Base-by-base conservation (phyloP, 2,888 invertebrate genomes). In the Drosophila infuscata region DNA sequence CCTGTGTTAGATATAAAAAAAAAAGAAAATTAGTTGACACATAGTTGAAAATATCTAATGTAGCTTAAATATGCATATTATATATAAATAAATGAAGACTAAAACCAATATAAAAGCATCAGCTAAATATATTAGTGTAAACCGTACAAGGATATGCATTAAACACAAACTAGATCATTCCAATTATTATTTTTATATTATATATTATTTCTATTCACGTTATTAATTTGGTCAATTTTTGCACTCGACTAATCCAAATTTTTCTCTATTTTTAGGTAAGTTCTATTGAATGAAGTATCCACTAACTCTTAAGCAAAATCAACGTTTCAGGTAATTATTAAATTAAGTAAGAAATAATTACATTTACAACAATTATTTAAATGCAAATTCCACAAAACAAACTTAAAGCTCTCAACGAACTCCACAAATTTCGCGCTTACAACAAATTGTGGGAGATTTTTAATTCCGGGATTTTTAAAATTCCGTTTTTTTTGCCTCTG, bases 201-300 rank as follows among this genome's bases (percentile, higher is more conserved):
- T 25, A 25, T 25, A 25, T 25, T 25, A 25, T 25, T 25, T 25
- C 20, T 25, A 25, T 25, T 25, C 20, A 25, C 20, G 20, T 25
- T 35, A 30, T 36, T 48, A 9, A 9, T 8, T 0, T 5, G 32
- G 1, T 20, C 29, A 43, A 4, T 36, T 38, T 0, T 11, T 32
- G 8, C 35, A 43, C 20, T 43, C 20, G 11, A 51, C 74, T 89
- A 73, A 81, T 70, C 25, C 9, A 35, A 0, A 7, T 30, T 43
- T 72, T 74, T 81, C 38, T 89, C 70, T 75, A 54, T 69, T 88
- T 84, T 52, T 83, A 84, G 84, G 84, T 84, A 84, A 84, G 84
- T 84, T 54, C 29, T 35, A 53, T 52, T 43, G 32, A 60, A 38
- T 53, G 46, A 70, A 64, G 8, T 11, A 3, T 29, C 29, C 15